Evolutionary conservation across 2,113 vertebrate species (phyloP).

Genomic region (Gadus chalcogrammus): DNA sequence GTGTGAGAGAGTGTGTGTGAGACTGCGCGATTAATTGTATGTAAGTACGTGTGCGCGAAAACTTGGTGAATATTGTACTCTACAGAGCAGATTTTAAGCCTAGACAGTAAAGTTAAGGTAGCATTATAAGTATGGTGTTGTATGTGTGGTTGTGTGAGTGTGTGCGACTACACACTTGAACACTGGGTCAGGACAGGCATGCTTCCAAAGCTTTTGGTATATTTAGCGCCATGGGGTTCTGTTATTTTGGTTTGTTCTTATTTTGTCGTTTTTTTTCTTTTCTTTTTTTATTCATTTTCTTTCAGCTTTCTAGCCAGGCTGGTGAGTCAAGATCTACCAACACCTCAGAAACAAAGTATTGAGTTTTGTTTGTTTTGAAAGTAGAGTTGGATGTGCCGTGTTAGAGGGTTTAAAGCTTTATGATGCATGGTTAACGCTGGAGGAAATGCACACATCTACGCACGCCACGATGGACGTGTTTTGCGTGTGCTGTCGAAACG

Average conservation of each 20-base stretch:
- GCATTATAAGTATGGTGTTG: conserved; percentile 64
- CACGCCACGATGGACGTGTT: neutral
- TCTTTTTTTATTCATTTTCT: neutral
- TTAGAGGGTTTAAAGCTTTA: too few species aligned
- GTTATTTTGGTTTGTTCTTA: too few species aligned
- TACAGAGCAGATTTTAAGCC: conserved; percentile 69
- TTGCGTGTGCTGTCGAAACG: neutral
- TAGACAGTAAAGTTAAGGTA: conserved; percentile 72
- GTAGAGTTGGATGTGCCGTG: neutral
- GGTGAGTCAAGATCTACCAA: conserved; percentile 47
- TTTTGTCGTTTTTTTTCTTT: neutral
- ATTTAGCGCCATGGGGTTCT: conserved; percentile 40
- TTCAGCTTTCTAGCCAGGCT: conserved; percentile 59
- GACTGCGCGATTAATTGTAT: neutral
- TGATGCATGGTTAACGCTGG: too few species aligned
- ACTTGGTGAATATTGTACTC: conserved; percentile 61
- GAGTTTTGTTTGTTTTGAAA: conserved; percentile 12
- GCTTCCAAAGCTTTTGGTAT: conserved; percentile 71
- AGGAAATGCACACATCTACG: too few species aligned
- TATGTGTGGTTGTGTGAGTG: conserved; percentile 1
- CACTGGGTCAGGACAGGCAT: conserved; percentile 70
- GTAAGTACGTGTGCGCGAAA: neutral
- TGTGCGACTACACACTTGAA: conserved; percentile 36
- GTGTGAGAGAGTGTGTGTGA: neutral
- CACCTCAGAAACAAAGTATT: conserved; percentile 30